phyloP scores from a whole-genome alignment of 2,888 invertebrate genomes.

The Xestia xanthographa region DNA sequence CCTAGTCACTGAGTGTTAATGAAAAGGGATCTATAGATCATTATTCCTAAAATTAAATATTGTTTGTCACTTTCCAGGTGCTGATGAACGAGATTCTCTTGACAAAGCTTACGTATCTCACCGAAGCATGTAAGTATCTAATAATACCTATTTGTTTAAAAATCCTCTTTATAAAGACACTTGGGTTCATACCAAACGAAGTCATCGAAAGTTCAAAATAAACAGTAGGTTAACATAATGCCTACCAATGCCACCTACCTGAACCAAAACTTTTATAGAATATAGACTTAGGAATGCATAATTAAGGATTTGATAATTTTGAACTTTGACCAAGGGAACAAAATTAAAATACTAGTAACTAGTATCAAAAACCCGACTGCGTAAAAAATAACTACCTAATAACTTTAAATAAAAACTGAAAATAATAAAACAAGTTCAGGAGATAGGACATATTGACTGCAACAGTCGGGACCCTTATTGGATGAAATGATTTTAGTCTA shows the following conservation, averaged over 20 bases:
- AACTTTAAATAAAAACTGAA: too few species aligned
- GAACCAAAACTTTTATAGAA: neutral
- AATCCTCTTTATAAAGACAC: neutral
- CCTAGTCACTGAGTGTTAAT: neutral
- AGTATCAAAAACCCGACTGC: too few species aligned
- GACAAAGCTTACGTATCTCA: neutral
- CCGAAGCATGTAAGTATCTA: neutral
- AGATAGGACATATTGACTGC: too few species aligned
- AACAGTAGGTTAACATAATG: neutral
- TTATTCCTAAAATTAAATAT: neutral
- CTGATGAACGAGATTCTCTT: slow-evolving; percentile 24
- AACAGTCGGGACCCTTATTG: too few species aligned
- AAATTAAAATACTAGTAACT: neutral
- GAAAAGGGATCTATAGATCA: neutral
- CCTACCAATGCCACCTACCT: too few species aligned
- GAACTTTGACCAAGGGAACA: neutral
- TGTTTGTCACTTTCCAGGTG: slow-evolving; percentile 1
- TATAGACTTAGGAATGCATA: neutral
- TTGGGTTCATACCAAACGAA: neutral
- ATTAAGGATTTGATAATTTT: neutral
- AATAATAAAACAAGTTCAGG: too few species aligned
- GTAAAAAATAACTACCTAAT: too few species aligned
- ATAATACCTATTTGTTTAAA: neutral
- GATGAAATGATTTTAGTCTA: too few species aligned
- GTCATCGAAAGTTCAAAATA: neutral